Percentiles rank a stretch among this genome's conserved stretches.
Evolutionary conservation across 1,140 invertebrate species (phyloP).

Genomic region (Euglossa dilemma): DNA sequence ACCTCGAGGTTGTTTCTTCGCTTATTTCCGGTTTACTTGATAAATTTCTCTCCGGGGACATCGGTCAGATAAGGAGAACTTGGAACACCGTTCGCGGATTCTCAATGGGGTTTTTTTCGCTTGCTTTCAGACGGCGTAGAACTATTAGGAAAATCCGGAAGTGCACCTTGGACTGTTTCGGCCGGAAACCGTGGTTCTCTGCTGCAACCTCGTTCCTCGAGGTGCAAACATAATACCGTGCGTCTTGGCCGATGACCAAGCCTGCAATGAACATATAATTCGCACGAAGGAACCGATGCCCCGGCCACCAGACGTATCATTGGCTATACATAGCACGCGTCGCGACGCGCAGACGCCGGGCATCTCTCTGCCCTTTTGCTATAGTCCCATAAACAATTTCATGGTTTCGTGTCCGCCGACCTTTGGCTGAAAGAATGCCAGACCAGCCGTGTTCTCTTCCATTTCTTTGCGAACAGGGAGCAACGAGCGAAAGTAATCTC

Average conservation of each 20-base stretch:
- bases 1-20: not conserved
- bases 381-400: constrained; percentile 44
- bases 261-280: constrained; percentile 70
- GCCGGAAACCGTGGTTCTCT: not conserved
- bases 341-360: constrained; percentile 67
- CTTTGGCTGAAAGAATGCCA: not conserved
- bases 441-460: not conserved
- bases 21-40: not conserved
- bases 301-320: constrained; percentile 52
- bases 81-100: not conserved
- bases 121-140: too few relatives aligned
- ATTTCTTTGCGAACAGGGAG: not conserved
- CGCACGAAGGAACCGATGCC: constrained; percentile 69
- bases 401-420: not conserved
- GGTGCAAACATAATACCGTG: constrained; percentile 35
- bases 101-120: not conserved
- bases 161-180: not conserved
- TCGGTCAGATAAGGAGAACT: not conserved
- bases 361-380: constrained; percentile 44
- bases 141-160: not conserved
- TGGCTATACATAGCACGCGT: constrained; percentile 68
- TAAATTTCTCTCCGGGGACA: not conserved
- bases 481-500: too few relatives aligned
- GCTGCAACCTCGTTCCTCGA: not conserved
- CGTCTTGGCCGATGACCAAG: constrained; percentile 65